phyloP scores from a whole-genome alignment of 2,113 vertebrate genomes.

The Lampris megalopsis region DNA sequence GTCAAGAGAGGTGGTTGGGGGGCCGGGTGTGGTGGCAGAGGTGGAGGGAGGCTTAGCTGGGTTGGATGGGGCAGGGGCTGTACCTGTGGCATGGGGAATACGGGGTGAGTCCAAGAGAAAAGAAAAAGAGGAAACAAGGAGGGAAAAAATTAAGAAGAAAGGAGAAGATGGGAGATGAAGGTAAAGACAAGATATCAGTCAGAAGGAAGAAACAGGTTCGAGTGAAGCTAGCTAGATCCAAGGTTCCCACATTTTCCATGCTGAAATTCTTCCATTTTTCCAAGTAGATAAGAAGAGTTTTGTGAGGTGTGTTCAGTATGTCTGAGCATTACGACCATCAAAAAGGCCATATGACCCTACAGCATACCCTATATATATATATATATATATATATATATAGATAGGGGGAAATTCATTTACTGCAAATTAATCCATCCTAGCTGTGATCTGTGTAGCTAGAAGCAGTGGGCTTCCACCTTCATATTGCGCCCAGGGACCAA shows the following conservation, averaged over 20 bases:
- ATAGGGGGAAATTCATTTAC: no score
- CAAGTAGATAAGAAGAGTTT: no score
- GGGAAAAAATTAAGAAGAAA: slow-evolving; percentile 74
- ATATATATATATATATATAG: no score
- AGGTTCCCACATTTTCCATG: slow-evolving; percentile 12
- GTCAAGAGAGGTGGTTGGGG: slow-evolving; percentile 72
- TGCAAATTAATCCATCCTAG: no score
- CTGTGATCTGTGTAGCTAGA: no score
- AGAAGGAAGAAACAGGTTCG: slow-evolving; percentile 35
- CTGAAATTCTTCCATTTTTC: not conserved
- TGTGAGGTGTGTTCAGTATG: no score
- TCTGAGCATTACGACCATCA: no score
- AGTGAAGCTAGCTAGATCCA: slow-evolving; percentile 12
- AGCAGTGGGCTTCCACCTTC: no score
- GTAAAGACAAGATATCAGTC: slow-evolving; percentile 52
- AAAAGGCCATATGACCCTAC: no score
- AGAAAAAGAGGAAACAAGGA: slow-evolving; percentile 39
- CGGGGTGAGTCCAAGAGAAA: slow-evolving; percentile 58
- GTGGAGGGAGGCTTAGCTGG: slow-evolving; percentile 79
- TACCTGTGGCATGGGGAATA: slow-evolving; percentile 77
- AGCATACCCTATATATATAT: no score
- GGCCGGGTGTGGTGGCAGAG: slow-evolving; percentile 71
- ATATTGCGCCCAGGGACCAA: no score
- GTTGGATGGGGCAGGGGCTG: slow-evolving; percentile 86
- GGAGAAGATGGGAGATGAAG: slow-evolving; percentile 33